Conservation (phyloP, 2,888 invertebrate species). For the Nomada ferruginata region DNA sequence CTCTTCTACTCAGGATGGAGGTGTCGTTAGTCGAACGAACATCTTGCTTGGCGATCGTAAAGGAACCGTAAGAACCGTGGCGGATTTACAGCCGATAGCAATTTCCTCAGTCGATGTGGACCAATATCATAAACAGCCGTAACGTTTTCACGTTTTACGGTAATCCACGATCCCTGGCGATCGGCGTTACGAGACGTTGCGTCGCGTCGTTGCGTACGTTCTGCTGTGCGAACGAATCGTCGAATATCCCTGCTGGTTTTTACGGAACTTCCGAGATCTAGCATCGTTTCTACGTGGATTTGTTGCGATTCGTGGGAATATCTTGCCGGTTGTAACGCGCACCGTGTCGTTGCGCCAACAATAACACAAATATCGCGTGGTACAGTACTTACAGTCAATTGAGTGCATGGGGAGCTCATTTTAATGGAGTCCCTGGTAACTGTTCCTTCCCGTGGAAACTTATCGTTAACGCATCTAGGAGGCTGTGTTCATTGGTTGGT, state of each 20-base stretch:
- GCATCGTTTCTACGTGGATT: background rate
- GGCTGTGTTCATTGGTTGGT: background rate
- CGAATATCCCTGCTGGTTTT: slow-evolving; percentile 27
- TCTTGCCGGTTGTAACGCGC: slow-evolving; percentile 15
- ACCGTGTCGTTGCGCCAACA: slow-evolving; percentile 1
- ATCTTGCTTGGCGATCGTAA: slow-evolving; percentile 57
- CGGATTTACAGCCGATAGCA: slow-evolving; percentile 69
- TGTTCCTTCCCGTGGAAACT: background rate
- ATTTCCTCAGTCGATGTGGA: slow-evolving; percentile 66
- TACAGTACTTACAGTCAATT: slow-evolving; percentile 18
- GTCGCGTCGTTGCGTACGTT: slow-evolving; percentile 9
- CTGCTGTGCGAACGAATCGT: background rate
- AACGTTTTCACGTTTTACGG: slow-evolving; percentile 68
- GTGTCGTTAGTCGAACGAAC: slow-evolving; percentile 31
- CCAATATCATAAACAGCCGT: slow-evolving; percentile 72
- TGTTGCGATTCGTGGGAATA: slow-evolving; percentile 24
- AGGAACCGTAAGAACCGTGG: slow-evolving; percentile 53
- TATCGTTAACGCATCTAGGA: background rate
- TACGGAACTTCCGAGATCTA: slow-evolving; percentile 23
- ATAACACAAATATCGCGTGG: slow-evolving; percentile 26
- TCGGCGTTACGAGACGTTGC: slow-evolving; percentile 38
- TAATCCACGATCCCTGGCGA: slow-evolving; percentile 63
- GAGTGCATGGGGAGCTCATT: background rate
- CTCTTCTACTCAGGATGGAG: background rate
- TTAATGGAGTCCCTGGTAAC: slow-evolving; percentile 30